A percentile compares a stretch with the other conserved stretches of the same genome.
These are phyloP conservation scores for Stenotaenia linearis DNA, from an alignment of 2,888 invertebrate genomes.

Conservation along the genomic window DNA sequence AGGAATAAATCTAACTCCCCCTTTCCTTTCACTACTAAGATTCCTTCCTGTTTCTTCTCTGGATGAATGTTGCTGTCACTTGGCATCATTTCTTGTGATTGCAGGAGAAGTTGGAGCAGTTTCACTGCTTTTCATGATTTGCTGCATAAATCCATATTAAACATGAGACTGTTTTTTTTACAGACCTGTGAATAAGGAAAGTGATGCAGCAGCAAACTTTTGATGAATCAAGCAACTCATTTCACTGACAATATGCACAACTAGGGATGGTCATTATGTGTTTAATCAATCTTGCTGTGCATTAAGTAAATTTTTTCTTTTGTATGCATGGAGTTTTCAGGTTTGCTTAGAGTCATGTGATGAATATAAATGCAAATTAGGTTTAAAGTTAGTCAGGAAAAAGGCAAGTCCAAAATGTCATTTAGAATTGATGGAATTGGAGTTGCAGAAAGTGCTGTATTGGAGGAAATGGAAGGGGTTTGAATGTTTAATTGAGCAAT, in stretches of 20 bases:
- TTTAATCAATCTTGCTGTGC: background rate
- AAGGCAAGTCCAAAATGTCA: background rate
- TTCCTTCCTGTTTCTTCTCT: constrained; percentile 2
- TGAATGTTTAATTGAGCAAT: constrained; percentile 6
- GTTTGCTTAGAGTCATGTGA: background rate
- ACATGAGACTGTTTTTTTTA: background rate
- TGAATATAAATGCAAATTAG: constrained; percentile 12
- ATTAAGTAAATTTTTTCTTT: background rate
- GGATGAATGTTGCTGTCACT: constrained; percentile 23
- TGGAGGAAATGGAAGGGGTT: background rate
- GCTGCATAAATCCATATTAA: constrained; percentile 23
- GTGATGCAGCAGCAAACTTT: background rate
- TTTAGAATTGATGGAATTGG: background rate
- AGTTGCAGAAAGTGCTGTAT: background rate
- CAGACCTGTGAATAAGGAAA: background rate
- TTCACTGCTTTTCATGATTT: constrained; percentile 2
- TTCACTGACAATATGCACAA: background rate
- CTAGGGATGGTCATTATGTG: background rate
- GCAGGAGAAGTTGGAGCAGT: background rate
- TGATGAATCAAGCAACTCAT: background rate
- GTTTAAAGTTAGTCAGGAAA: background rate
- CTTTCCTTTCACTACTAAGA: background rate
- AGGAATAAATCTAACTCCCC: background rate
- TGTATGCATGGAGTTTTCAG: background rate
- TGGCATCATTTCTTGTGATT: constrained; percentile 19